Evolutionary conservation across 1,140 invertebrate genomes (phyloP).

Genomic region (Meloidogyne floridensis): DNA sequence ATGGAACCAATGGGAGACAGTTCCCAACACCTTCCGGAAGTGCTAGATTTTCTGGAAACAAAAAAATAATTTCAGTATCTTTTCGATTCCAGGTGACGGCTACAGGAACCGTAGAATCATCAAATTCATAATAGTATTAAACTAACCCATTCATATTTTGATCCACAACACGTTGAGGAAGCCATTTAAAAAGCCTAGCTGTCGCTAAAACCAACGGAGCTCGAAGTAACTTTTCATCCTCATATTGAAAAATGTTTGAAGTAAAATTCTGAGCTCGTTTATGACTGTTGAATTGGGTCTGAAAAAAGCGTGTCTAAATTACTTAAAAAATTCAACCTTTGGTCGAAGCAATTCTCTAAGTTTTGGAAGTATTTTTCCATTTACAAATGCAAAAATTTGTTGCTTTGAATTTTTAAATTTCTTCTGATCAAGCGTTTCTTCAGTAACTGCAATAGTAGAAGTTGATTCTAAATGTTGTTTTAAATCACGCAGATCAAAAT

Average conservation of each 20-base stretch:
- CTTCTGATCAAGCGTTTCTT: constrained; percentile 56
- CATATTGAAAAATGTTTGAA: constrained; percentile 63
- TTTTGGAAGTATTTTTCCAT: constrained; percentile 47
- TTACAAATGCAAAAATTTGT: constrained; percentile 40
- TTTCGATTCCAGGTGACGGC: too few species aligned
- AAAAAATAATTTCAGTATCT: too few species aligned
- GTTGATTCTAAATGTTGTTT: constrained; percentile 26
- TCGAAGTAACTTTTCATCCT: constrained; percentile 83
- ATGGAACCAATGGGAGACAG: too few species aligned
- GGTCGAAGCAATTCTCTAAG: constrained; percentile 54
- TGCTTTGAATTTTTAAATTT: not conserved
- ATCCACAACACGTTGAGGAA: constrained; percentile 77
- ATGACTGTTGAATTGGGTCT: constrained; percentile 19
- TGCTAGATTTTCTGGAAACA: too few species aligned
- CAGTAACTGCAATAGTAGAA: not conserved
- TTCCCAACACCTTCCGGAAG: too few species aligned
- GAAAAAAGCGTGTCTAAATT: not conserved
- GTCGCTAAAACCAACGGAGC: constrained; percentile 88
- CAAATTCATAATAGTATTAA: not conserved
- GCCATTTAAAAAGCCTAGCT: constrained; percentile 84
- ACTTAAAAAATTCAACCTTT: constrained; percentile 33
- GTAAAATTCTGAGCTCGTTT: constrained; percentile 8
- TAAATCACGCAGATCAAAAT: constrained; percentile 77
- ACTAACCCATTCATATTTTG: constrained; percentile 73
- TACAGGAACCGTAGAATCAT: too few species aligned